These are phyloP conservation scores for Drosophila neocordata DNA, from an alignment of 1,140 invertebrate species.

Conservation along the genomic window DNA sequence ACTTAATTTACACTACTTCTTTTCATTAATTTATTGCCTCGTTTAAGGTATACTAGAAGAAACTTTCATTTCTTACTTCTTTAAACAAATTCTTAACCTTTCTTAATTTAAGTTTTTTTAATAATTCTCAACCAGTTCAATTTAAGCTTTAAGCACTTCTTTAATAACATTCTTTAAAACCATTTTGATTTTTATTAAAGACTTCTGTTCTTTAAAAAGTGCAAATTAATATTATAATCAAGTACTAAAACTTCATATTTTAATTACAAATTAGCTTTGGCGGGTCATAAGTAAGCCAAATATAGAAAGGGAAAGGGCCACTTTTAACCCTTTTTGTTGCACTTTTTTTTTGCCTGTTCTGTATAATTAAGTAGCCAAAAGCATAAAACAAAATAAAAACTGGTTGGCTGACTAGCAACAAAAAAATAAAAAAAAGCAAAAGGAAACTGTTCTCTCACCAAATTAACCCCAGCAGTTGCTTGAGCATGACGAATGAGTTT, in stretches of 20 bases:
- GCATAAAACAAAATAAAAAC: constrained; percentile 23
- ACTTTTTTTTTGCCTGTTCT: constrained; percentile 15
- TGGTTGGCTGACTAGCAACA: constrained; percentile 52
- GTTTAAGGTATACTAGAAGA: too few species aligned
- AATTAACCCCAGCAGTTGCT: constrained; percentile 42
- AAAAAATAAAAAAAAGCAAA: constrained; percentile 20
- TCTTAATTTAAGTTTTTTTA: too few species aligned
- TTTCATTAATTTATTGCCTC: too few species aligned
- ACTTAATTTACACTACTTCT: too few species aligned
- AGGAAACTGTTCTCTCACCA: constrained; percentile 26
- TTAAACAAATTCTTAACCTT: too few species aligned
- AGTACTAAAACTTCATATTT: constrained; percentile 57
- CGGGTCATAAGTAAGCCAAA: constrained; percentile 35
- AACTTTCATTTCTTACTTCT: too few species aligned
- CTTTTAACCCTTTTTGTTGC: constrained; percentile 32
- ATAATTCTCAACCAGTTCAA: background rate
- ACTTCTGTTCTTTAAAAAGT: background rate
- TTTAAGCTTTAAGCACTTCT: background rate
- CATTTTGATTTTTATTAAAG: background rate
- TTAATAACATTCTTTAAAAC: background rate
- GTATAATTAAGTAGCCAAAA: constrained; percentile 56
- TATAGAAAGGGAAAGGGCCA: constrained; percentile 17
- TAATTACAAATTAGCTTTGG: constrained; percentile 58
- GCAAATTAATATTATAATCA: constrained; percentile 44
- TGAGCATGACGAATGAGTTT: constrained; percentile 70